These are phyloP conservation scores for Atopsyche davidsoni DNA, from an alignment of 1,140 invertebrate species.

Conservation along the genomic window DNA sequence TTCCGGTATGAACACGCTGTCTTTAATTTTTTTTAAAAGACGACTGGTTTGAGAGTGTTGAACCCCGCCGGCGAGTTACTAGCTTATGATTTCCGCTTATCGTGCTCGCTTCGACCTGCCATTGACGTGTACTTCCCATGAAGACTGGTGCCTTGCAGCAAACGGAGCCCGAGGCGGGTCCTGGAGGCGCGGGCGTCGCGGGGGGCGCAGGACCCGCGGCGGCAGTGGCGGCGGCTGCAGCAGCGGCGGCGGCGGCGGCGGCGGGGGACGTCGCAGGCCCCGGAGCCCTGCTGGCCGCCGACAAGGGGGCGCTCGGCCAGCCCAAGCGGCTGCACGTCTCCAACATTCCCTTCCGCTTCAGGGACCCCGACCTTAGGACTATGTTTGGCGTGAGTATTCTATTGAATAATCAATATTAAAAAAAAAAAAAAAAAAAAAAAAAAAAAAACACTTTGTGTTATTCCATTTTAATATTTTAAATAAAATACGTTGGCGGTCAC, in stretches of 20 bases:
- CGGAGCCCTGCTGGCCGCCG: constrained; percentile 42
- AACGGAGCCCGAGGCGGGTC: constrained; percentile 36
- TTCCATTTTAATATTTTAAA: no score
- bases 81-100: constrained; percentile 28
- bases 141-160: constrained; percentile 39
- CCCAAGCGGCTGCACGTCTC: constrained; percentile 90
- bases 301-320: constrained; percentile 54
- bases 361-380: constrained; percentile 93
- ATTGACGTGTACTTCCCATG: constrained; percentile 32
- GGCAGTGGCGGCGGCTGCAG: constrained; percentile 36
- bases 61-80: no score
- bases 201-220: constrained; percentile 37
- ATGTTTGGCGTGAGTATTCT: constrained; percentile 90
- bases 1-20: no score
- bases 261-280: constrained; percentile 35
- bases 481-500: no score
- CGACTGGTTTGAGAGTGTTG: no score
- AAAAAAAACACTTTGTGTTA: no score
- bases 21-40: no score
- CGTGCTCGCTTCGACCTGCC: constrained; percentile 26
- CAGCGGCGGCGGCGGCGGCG: constrained; percentile 34
- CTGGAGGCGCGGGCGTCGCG: constrained; percentile 33
- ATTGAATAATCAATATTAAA: no score
- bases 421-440: no score
- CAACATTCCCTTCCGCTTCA: constrained; percentile 98